Evolutionary conservation across 2,888 invertebrate species (phyloP), one percentile per base, ranked within the genome.

Genomic region (Augochlorella aurata): DNA sequence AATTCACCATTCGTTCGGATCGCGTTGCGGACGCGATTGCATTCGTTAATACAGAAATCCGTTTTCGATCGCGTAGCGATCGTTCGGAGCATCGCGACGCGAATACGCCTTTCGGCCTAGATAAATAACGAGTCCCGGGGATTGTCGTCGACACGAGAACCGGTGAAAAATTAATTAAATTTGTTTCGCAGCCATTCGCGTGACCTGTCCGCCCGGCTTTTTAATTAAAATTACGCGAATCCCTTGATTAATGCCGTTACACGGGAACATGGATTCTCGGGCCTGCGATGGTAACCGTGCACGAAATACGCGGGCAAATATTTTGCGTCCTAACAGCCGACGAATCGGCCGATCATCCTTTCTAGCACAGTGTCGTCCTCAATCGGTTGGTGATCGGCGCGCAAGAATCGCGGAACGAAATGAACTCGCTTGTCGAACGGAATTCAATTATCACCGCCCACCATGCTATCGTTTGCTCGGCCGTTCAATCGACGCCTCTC

Each of bases 191-290:
- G 71, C 66, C 74, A 82, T 61, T 74, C 79, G 79, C 78, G 70
- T 50, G 52, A 65, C 70, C 29, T 38, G 61, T 45, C n/a, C 52
- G 74, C 80, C 44, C 76, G 69, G 75, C 63, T 90, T 90, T 90
- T 89, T 89, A 90, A 89, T 89, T 90, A 88, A 90, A 89, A 85
- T 90, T 86, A 89, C 90, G 86, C 86, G 82, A 87, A 84, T 89
- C 86, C 70, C 16, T 66, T 81, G 90, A 89, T 86, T 90, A 90
- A 89, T 89, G 79, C 77, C 78, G 77, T 74, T 76, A 73, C 83
- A 67, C 58, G 69, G 44, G 54, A 69, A 70, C 77, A 69, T 47
- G 44, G 54, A 74, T 77, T 71, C 77, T 67, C 68, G 78, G 47
- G 49, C 18, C 65, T 52, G 38, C 21, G 58, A 50, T 18, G 82